phyloP scores from a whole-genome alignment of 2,113 vertebrate genomes.

The Podarcis muralis region DNA sequence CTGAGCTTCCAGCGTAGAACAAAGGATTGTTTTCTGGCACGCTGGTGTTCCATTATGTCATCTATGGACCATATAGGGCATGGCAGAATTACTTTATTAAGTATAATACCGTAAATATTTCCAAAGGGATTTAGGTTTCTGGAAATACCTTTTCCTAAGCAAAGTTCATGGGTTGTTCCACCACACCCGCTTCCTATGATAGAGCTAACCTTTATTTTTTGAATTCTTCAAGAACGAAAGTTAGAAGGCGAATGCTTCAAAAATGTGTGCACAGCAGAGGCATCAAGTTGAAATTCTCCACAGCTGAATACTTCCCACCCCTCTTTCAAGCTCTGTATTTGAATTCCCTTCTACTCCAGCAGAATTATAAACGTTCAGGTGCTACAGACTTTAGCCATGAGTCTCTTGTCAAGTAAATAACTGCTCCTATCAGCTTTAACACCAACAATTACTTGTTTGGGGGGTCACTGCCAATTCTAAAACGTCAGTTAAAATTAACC shows the following conservation, averaged over 20 bases:
- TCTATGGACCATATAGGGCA: background rate
- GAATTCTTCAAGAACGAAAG: background rate
- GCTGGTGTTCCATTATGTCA: background rate
- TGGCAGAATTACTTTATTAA: background rate
- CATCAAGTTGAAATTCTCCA: background rate
- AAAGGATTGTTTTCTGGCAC: background rate
- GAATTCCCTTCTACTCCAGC: background rate
- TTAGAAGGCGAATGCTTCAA: background rate
- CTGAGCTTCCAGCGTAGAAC: background rate
- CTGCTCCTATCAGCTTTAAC: background rate
- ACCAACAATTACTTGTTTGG: background rate
- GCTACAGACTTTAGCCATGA: background rate
- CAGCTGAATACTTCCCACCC: background rate
- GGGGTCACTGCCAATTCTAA: background rate
- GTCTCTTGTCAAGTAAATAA: background rate
- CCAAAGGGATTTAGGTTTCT: background rate
- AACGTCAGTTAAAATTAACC: background rate
- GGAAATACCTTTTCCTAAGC: background rate
- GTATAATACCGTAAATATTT: background rate
- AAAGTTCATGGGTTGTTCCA: background rate
- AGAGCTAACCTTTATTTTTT: background rate
- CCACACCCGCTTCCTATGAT: background rate
- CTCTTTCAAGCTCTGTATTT: background rate
- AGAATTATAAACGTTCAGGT: background rate
- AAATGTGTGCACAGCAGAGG: background rate